Percentiles rank a stretch among this genome's conserved stretches.
phyloP scores from a whole-genome alignment of 2,113 vertebrate genomes.

The Oryzias woworae region DNA sequence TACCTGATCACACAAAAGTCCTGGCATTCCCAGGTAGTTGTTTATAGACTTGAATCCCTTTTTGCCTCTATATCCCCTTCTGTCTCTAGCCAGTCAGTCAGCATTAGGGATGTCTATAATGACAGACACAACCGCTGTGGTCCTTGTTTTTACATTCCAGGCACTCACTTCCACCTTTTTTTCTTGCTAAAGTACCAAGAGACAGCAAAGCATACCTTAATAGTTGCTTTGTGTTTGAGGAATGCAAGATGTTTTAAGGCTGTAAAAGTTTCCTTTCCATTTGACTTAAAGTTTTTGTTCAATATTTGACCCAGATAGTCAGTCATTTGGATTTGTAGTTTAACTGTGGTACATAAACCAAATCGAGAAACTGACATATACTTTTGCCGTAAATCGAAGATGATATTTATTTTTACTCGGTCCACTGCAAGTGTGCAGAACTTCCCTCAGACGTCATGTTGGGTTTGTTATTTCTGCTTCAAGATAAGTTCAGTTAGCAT shows the following conservation, averaged over 20 bases:
- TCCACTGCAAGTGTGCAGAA: not conserved
- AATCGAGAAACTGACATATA: conserved; percentile 1
- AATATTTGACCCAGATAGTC: conserved; percentile 14
- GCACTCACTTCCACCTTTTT: conserved; percentile 16
- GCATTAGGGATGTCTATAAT: conserved; percentile 53
- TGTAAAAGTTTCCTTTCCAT: conserved; percentile 8
- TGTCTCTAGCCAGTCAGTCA: conserved; percentile 65
- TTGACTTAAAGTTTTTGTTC: conserved; percentile 13
- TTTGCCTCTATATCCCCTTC: conserved; percentile 57
- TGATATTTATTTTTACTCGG: conserved; percentile 10
- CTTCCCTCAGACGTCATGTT: conserved; percentile 9
- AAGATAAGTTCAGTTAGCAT: conserved; percentile 35
- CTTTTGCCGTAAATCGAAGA: conserved; percentile 16
- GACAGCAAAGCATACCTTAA: conserved; percentile 22
- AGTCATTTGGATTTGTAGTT: conserved; percentile 16
- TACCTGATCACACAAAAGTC: conserved; percentile 58
- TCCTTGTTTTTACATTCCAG: conserved; percentile 62
- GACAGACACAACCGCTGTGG: conserved; percentile 56
- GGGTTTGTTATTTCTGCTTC: conserved; percentile 49
- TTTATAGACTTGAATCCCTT: conserved; percentile 63
- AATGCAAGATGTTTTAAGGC: no score
- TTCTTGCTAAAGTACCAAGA: conserved; percentile 23
- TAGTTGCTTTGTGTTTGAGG: not conserved
- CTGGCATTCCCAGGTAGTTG: conserved; percentile 52
- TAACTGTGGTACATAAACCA: conserved; percentile 13